phyloP scores from a whole-genome alignment of 2,888 invertebrate species.

The Esperia sulphurella region DNA sequence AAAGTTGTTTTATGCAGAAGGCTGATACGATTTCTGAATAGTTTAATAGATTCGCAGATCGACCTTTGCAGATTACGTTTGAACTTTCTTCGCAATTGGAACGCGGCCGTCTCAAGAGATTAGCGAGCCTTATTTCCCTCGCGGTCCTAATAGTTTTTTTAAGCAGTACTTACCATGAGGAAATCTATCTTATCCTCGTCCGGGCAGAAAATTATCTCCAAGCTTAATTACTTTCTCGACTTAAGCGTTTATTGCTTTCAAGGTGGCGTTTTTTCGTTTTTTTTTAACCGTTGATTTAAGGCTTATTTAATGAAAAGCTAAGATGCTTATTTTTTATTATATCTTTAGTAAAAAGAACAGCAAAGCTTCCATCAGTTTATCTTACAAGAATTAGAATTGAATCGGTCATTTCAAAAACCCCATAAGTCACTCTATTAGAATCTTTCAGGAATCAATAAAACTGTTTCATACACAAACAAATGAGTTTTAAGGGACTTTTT shows the following conservation, averaged over 20 bases:
- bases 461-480: too few species aligned
- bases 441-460: too few species aligned
- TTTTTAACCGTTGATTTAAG: not conserved
- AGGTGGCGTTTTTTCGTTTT: not conserved
- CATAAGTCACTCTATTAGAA: too few species aligned
- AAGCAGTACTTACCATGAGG: conserved; percentile 11
- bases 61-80: not conserved
- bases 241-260: conserved; percentile 18
- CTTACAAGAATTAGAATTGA: too few species aligned
- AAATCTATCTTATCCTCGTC: conserved; percentile 28
- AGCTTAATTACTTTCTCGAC: conserved; percentile 29
- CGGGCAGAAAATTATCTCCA: conserved; percentile 31
- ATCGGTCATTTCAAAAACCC: too few species aligned
- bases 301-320: not conserved
- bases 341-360: too few species aligned
- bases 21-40: not conserved
- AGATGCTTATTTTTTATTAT: too few species aligned
- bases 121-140: conserved; percentile 19
- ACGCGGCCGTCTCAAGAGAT: conserved; percentile 8
- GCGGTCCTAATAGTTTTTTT: conserved; percentile 17
- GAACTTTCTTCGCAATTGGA: conserved; percentile 4
- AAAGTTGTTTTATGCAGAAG: not conserved
- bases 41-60: not conserved
- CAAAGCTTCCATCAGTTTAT: too few species aligned
- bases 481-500: too few species aligned